Evolutionary conservation across 2,113 vertebrate genomes (phyloP), one percentile per base, ranked within the genome.

Genomic region (Galeopterus variegatus): DNA sequence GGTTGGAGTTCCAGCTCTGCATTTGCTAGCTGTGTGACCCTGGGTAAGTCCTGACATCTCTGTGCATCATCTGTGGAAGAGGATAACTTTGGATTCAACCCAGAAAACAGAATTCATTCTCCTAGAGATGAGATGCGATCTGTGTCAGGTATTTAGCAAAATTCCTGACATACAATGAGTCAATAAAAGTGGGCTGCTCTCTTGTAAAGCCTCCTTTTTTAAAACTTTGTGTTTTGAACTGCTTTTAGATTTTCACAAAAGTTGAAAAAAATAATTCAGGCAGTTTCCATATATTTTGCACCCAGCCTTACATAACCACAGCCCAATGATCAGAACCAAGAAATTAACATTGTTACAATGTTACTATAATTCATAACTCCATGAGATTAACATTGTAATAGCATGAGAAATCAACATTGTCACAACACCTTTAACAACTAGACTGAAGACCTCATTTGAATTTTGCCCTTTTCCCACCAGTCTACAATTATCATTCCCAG

Each of bases 231-330:
- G 9, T 50, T 83, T 85, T 92, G 21, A 72, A 31, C 24, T 62
- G 62, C 41, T 75, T 89, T 93, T 58, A 64, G 36, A 67, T 91
- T 58, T 85, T 70, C 19, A 95, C 90, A 87, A 86, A 90, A 73
- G 76, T 81, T 60, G 50, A 56, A 70, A 64, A 92, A 90, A 88
- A 33, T 60, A 80, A 94, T 70, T 73, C 50, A 67, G 36, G 50
- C 41, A 50, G 41, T 86, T 67, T 58, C 64, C 26, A 11, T 64
- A 10, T n/a, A 26, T 52, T 79, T 50, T 1, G 93, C 4, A 36
- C 12, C 58, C 52, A 65, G 83, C 48, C 36, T 94, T 76, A 24
- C 8, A 2, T 65, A 88, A 85, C 48, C 58, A 15, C 9, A 41
- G 28, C 10, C 5, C 31, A 80, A 7, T 52, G 41, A 52, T 75